Percentiles rank a stretch among this genome's conserved stretches.
Evolutionary conservation across 1,140 invertebrate genomes (phyloP).

Genomic region (Tenebrio molitor): DNA sequence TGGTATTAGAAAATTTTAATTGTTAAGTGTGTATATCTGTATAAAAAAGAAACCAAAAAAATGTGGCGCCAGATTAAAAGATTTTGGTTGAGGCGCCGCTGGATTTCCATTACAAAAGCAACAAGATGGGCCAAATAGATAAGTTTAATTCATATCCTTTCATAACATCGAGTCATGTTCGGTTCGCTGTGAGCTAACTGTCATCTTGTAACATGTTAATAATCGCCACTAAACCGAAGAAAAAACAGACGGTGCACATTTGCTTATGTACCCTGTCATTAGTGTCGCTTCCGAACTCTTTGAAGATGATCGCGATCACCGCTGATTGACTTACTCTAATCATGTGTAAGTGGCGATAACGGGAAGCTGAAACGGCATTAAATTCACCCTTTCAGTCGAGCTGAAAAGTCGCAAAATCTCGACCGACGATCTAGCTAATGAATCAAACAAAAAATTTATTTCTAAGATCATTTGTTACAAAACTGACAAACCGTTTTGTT

Average conservation of each 20-base stretch:
- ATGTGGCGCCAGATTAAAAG: constrained; percentile 3
- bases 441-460: too few species aligned
- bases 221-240: constrained; percentile 11
- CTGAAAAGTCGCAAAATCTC: neutral
- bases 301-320: constrained; percentile 2
- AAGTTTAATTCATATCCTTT: constrained; percentile 31
- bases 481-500: too few species aligned
- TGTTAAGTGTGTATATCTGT: too few species aligned
- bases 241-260: constrained; percentile 23
- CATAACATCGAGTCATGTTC: neutral
- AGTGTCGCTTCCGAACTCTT: constrained; percentile 18
- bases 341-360: constrained; percentile 34
- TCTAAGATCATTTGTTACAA: too few species aligned
- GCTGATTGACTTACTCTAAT: constrained; percentile 35
- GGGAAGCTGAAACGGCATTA: constrained; percentile 16
- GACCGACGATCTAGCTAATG: too few species aligned
- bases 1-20: too few species aligned
- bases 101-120: constrained; percentile 24
- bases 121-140: constrained; percentile 29
- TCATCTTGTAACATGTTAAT: constrained; percentile 12
- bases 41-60: neutral
- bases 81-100: constrained; percentile 21
- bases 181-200: constrained; percentile 1
- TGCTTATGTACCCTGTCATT: constrained; percentile 23
- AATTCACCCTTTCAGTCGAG: neutral